These are phyloP conservation scores for Ganaspis brasiliensis DNA, from an alignment of 2,888 invertebrate species.

Conservation along the genomic window DNA sequence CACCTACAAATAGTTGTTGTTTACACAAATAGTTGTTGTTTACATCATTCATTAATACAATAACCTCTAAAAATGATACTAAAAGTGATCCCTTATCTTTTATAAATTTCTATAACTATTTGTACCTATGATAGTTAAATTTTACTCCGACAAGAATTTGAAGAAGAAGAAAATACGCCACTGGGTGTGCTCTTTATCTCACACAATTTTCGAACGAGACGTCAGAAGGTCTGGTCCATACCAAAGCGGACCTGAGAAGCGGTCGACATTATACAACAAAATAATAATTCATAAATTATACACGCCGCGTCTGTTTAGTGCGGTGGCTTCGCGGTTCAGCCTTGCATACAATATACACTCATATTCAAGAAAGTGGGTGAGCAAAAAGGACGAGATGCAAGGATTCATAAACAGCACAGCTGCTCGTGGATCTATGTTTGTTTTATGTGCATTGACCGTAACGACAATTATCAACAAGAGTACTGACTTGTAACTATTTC, in stretches of 20 bases:
- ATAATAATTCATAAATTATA: slow-evolving; percentile 78
- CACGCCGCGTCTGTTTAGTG: slow-evolving; percentile 70
- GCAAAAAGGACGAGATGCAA: background rate
- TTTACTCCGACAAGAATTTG: too few species aligned
- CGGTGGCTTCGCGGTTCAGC: slow-evolving; percentile 57
- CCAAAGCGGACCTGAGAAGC: slow-evolving; percentile 44
- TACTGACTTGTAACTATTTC: slow-evolving; percentile 21
- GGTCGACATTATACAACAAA: slow-evolving; percentile 74
- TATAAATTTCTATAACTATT: too few species aligned
- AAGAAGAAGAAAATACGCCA: slow-evolving; percentile 63
- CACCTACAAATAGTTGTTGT: too few species aligned
- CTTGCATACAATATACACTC: slow-evolving; percentile 15
- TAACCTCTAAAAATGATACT: too few species aligned
- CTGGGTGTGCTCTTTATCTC: slow-evolving; percentile 67
- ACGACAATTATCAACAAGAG: slow-evolving; percentile 22
- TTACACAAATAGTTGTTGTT: too few species aligned
- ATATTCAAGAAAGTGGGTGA: background rate
- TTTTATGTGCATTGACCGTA: slow-evolving; percentile 20
- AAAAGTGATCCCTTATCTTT: too few species aligned
- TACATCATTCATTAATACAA: too few species aligned
- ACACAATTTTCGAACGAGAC: background rate
- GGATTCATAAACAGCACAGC: slow-evolving; percentile 53
- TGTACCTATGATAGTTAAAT: too few species aligned
- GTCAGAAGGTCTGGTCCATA: background rate
- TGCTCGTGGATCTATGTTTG: slow-evolving; percentile 38